Percentiles rank a stretch among this genome's conserved stretches.
Conservation (phyloP, 2,797 vertebrate species). For the Cetoscarus ocellatus region DNA sequence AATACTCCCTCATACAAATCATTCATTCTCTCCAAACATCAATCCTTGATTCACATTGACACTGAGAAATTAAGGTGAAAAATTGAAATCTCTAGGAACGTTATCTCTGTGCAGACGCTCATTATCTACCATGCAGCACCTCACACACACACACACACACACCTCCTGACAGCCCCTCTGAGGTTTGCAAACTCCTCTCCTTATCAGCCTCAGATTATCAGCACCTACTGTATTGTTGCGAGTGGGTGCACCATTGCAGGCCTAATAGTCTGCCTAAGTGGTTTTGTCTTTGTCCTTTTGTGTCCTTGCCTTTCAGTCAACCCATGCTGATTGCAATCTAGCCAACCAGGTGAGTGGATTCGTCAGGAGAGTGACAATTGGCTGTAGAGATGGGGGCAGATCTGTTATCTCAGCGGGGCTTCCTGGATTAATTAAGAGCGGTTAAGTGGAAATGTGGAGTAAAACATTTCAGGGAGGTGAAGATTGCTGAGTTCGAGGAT, state of each 20-base stretch:
- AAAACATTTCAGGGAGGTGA: conserved; percentile 24
- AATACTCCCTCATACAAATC: no score
- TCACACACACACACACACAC: conserved; percentile 33
- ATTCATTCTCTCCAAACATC: no score
- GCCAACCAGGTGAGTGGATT: conserved; percentile 81
- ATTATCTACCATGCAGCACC: conserved; percentile 10
- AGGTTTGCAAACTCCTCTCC: conserved; percentile 55
- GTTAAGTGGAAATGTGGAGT: conserved; percentile 61
- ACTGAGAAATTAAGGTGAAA: no score
- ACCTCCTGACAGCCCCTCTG: conserved; percentile 43
- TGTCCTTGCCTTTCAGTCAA: conserved; percentile 83
- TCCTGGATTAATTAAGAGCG: conserved; percentile 77
- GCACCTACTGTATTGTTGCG: conserved; percentile 69
- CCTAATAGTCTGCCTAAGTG: conserved; percentile 80
- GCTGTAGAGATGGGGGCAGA: conserved; percentile 62
- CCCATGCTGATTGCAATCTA: conserved; percentile 77
- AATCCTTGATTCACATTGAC: no score
- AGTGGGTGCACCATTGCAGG: conserved; percentile 52
- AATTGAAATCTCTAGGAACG: neutral
- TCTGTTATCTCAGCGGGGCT: conserved; percentile 75
- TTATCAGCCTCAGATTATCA: conserved; percentile 75
- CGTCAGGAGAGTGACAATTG: conserved; percentile 75
- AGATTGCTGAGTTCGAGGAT: conserved; percentile 26
- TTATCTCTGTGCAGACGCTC: conserved; percentile 4
- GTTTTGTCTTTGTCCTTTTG: conserved; percentile 82